Conservation (phyloP, 1,140 invertebrate genomes). For the Parapsyche elsis region DNA sequence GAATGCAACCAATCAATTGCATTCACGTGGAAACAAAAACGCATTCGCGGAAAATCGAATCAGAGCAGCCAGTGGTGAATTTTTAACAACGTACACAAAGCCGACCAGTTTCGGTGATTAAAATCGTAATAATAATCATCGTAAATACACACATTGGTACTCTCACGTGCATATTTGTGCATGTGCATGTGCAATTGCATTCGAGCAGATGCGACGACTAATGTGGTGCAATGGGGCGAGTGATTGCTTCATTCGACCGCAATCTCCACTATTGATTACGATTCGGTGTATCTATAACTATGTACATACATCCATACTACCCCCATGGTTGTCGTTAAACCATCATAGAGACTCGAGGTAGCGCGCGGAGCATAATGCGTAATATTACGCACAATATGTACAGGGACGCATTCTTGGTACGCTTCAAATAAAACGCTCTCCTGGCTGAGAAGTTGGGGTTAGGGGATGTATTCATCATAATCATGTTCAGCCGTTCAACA, state of each 20-base stretch:
- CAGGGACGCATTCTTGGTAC: too few species aligned
- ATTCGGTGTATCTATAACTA: conserved; percentile 12
- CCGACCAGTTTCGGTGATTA: neutral
- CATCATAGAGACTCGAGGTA: too few species aligned
- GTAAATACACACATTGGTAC: neutral
- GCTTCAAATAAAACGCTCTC: too few species aligned
- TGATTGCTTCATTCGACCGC: conserved; percentile 15
- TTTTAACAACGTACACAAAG: neutral
- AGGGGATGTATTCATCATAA: too few species aligned
- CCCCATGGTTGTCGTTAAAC: too few species aligned
- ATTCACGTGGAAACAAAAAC: too few species aligned
- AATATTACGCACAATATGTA: too few species aligned
- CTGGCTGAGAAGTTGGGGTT: too few species aligned
- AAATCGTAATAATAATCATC: neutral
- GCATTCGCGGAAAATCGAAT: neutral
- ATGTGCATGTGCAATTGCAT: neutral
- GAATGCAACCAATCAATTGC: neutral
- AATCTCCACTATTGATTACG: conserved; percentile 28
- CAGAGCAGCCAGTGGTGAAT: neutral
- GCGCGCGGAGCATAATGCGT: too few species aligned
- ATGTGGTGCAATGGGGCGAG: conserved; percentile 36
- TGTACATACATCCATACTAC: neutral
- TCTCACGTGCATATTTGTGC: neutral
- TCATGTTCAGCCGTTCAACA: too few species aligned
- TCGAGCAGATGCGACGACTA: conserved; percentile 24